Base-by-base conservation (phyloP, 2,888 invertebrate genomes). In the Sesia apiformis region DNA sequence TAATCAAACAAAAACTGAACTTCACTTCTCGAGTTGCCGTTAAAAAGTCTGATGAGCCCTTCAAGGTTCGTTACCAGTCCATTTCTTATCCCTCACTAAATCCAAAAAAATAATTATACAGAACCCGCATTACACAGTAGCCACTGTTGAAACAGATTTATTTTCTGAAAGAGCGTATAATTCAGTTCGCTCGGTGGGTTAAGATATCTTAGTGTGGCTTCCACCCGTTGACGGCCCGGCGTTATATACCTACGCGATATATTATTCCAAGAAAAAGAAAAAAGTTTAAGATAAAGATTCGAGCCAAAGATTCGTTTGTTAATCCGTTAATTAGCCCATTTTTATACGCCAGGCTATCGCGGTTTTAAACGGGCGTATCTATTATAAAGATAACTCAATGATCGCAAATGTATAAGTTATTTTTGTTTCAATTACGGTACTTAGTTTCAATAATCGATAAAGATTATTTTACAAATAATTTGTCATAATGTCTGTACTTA, bases 201-300 rank as follows among this genome's bases (percentile, higher is more conserved):
- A 77, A 78, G 83, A 83, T 84, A 82, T 81, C 77, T 69, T 67
- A 65, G 77, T 77, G 80, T 78, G 78, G 78, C 78, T 78, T 72
- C 67, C 54, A 50, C 39, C 8, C 8, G 40, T 39, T 52, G 59
- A 50, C 50, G 50, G 50, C 38, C 38, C 59, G 57, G 60, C 61
- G 58, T 62, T 60, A 59, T 61, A 62, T 62, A 23, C 23, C 23
- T 23, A 61, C 49, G 55, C 63, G 53, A 64, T 62, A 63, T 61
- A 63, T 62, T 58, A 56, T 72, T 70, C 69, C 53, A 52, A 62
- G 70, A 69, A 71, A 50, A 50, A 50, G 50, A 50, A 39, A 50
- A 38, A 39, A 50, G 50, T 38, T 50, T 38, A 50, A 50, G 50
- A 50, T 50, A 39, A 50, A 50, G 7, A 50, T 50, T 39, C 38